Evolutionary conservation across 2,113 vertebrate species (phyloP).

Genomic region (Varanus komodoensis): DNA sequence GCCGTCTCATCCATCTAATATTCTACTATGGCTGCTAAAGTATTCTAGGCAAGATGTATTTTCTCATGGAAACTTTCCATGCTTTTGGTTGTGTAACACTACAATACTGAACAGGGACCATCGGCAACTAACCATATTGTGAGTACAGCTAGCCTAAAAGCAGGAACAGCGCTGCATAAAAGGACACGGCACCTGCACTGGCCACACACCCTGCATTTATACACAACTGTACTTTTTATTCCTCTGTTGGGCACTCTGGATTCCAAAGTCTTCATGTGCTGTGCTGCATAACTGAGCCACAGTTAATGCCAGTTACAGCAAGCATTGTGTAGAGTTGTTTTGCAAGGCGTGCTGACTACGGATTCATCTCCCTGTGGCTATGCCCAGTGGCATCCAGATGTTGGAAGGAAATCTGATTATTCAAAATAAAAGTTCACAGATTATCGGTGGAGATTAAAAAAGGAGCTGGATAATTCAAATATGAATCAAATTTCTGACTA

Average conservation of each 20-base stretch:
- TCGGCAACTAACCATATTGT: background rate
- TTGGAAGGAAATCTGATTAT: background rate
- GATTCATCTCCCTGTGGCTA: background rate
- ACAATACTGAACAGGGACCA: background rate
- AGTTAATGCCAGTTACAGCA: background rate
- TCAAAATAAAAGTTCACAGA: background rate
- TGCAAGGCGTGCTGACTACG: background rate
- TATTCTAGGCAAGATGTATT: background rate
- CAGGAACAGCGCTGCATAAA: background rate
- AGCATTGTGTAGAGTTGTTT: background rate
- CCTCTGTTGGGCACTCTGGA: background rate
- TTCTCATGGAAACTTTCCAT: background rate
- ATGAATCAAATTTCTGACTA: background rate
- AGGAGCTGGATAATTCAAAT: slow-evolving; percentile 25
- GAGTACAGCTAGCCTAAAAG: background rate
- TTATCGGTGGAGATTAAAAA: background rate
- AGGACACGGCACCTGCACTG: background rate
- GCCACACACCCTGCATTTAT: too few relatives aligned
- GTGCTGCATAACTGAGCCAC: too few relatives aligned
- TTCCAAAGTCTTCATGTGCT: background rate
- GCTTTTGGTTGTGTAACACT: background rate
- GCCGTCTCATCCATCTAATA: background rate
- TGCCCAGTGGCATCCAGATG: background rate
- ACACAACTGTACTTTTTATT: background rate
- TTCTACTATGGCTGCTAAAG: background rate